These are phyloP conservation scores for Chrysolina haemoptera DNA, from an alignment of 2,888 invertebrate species.

Conservation along the genomic window DNA sequence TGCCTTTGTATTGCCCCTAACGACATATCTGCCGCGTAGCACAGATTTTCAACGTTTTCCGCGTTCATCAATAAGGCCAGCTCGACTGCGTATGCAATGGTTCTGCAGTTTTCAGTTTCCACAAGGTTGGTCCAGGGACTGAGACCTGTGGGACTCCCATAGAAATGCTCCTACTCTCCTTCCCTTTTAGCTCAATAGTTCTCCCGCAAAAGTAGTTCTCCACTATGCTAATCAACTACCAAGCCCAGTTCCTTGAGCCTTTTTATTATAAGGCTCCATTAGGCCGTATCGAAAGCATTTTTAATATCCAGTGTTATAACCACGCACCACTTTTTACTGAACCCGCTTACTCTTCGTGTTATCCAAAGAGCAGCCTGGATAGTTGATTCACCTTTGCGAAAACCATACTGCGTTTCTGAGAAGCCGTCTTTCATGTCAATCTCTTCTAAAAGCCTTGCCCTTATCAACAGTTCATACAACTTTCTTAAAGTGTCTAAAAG, in stretches of 20 bases:
- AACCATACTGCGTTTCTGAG: constrained; percentile 19
- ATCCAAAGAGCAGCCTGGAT: constrained; percentile 21
- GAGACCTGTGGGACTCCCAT: constrained; percentile 38
- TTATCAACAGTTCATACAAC: constrained; percentile 24
- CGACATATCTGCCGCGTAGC: too few relatives aligned
- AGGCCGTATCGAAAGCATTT: neutral
- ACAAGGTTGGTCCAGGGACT: constrained; percentile 34
- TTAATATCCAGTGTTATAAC: neutral
- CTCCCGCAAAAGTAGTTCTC: neutral
- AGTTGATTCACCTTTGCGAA: constrained; percentile 26
- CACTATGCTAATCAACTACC: neutral
- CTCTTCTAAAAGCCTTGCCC: constrained; percentile 17
- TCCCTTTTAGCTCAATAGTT: neutral
- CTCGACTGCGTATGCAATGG: constrained; percentile 25
- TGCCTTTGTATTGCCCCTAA: neutral
- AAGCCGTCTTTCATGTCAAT: neutral
- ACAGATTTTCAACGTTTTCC: neutral
- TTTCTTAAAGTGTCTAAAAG: constrained; percentile 29
- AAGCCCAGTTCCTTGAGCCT: neutral
- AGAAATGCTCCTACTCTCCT: neutral
- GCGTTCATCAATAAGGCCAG: constrained; percentile 24
- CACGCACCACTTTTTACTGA: constrained; percentile 13
- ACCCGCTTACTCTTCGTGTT: neutral
- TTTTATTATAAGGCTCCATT: neutral
- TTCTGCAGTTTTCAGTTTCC: constrained; percentile 29